Percentiles rank a stretch among this genome's conserved stretches.
These are phyloP conservation scores for Otus sunia DNA, from an alignment of 2,113 vertebrate genomes.

Conservation along the genomic window DNA sequence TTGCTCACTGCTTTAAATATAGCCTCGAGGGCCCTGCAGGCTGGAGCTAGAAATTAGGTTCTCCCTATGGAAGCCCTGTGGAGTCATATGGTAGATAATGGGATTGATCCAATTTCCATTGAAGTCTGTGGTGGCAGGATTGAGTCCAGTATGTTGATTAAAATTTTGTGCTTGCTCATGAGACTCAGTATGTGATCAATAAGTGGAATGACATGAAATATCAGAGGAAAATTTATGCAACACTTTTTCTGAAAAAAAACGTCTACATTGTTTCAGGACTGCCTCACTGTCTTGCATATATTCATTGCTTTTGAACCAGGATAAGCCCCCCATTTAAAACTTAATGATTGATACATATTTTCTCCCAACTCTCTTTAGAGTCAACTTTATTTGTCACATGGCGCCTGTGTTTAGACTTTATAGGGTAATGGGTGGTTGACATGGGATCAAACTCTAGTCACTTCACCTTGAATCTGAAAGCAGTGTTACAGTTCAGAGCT, in stretches of 20 bases:
- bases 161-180: constrained; percentile 62
- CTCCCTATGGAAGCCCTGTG: constrained; percentile 47
- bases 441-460: background rate
- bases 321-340: background rate
- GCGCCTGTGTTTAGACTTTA: background rate
- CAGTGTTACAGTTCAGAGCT: background rate
- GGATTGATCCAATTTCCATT: constrained; percentile 64
- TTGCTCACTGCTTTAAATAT: constrained; percentile 60
- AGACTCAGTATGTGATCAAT: constrained; percentile 41
- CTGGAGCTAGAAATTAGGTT: constrained; percentile 58
- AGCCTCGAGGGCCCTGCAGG: constrained; percentile 39
- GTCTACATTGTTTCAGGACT: background rate
- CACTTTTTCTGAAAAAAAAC: background rate
- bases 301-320: background rate
- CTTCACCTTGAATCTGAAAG: background rate
- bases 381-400: background rate
- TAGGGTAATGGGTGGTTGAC: background rate
- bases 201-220: constrained; percentile 55
- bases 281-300: background rate
- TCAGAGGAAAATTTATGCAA: constrained; percentile 39
- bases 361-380: background rate
- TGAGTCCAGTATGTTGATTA: constrained; percentile 63
- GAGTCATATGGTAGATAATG: constrained; percentile 66
- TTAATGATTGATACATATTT: background rate
- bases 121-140: constrained; percentile 30